These are phyloP conservation scores for Mormyrops attenuatus DNA, from an alignment of 2,797 vertebrate species.

Conservation along the genomic window DNA sequence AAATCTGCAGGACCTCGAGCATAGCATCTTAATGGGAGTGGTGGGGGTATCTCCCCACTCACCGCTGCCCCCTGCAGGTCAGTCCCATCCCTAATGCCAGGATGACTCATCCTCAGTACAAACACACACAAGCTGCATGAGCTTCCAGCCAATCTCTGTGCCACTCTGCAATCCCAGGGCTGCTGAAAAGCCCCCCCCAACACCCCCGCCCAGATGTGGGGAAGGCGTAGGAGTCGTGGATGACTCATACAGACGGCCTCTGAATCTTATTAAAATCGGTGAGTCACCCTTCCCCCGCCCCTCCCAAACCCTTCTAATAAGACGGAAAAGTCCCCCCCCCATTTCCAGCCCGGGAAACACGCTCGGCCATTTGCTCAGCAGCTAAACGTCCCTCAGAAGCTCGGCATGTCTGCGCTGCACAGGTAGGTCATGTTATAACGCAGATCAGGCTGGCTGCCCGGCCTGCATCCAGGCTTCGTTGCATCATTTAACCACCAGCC, in stretches of 20 bases:
- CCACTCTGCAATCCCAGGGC: neutral
- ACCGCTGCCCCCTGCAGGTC: neutral
- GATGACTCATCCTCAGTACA: conserved; percentile 9
- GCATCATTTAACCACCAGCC: neutral
- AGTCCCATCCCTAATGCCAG: neutral
- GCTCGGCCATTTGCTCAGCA: neutral
- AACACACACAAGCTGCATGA: neutral
- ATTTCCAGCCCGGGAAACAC: neutral
- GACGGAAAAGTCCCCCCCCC: neutral
- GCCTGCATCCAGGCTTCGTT: neutral
- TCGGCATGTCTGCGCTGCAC: neutral
- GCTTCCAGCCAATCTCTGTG: neutral
- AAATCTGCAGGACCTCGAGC: neutral
- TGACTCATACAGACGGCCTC: conserved; percentile 54
- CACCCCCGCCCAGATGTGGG: conserved; percentile 11
- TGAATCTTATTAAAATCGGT: conserved; percentile 29
- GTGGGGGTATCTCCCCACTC: neutral
- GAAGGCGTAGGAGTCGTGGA: conserved; percentile 48
- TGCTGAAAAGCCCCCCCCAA: neutral
- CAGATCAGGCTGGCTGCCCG: neutral
- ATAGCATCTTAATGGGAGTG: neutral
- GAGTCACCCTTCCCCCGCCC: neutral
- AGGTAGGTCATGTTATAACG: neutral
- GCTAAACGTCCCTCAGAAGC: neutral
- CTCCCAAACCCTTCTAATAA: neutral